A percentile compares a stretch with the other conserved stretches of the same genome.
Conservation (phyloP, 1,140 invertebrate species). For the Drosophila ogumai region DNA sequence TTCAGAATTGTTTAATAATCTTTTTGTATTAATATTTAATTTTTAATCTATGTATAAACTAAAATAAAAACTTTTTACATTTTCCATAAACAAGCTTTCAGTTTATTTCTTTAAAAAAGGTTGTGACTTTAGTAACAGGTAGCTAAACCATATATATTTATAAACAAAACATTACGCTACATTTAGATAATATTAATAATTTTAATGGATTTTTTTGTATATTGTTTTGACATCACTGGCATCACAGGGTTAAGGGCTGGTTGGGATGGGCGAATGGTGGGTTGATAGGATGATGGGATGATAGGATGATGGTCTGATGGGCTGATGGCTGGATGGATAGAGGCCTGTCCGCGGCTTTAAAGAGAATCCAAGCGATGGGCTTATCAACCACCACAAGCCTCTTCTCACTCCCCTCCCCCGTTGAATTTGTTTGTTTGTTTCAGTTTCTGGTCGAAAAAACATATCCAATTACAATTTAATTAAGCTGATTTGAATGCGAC, state of each 20-base stretch:
- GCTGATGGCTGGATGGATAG: conserved; percentile 3
- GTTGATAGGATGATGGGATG: background rate
- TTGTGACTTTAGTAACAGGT: no score
- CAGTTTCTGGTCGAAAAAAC: conserved; percentile 33
- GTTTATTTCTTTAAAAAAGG: no score
- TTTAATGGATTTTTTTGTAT: background rate
- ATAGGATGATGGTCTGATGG: background rate
- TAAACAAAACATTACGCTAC: no score
- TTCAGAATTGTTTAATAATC: background rate
- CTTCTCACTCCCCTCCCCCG: background rate
- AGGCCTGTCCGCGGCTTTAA: conserved; percentile 44
- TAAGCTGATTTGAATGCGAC: conserved; percentile 62
- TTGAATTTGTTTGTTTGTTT: conserved; percentile 11
- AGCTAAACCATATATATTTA: no score
- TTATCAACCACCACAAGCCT: conserved; percentile 45
- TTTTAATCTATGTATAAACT: no score
- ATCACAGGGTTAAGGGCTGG: background rate
- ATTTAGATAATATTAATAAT: background rate
- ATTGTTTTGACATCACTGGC: background rate
- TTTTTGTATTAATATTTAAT: background rate
- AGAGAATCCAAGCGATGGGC: conserved; percentile 39
- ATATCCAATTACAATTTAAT: conserved; percentile 79
- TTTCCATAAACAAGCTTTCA: no score
- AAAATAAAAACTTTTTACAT: no score
- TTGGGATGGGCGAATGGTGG: background rate